Evolutionary conservation across 2,113 vertebrate species (phyloP).

Genomic region (Dendrocopos noguchii): DNA sequence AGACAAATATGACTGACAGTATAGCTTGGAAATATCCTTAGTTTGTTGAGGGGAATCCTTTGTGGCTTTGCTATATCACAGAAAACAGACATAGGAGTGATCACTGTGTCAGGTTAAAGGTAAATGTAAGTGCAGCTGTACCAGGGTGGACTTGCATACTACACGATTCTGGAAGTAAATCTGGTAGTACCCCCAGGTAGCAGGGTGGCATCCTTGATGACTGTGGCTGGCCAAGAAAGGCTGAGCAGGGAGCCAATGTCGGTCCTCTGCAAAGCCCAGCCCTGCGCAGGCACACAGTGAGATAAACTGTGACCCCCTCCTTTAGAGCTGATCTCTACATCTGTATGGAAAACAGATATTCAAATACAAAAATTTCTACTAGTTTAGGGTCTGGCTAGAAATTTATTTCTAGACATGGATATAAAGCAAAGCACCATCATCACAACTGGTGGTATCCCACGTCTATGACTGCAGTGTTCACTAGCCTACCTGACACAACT

Average conservation of each 20-base stretch:
- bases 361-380: neutral
- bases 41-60: neutral
- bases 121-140: neutral
- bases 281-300: neutral
- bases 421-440: neutral
- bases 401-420: neutral
- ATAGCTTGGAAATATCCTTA: neutral
- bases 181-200: neutral
- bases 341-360: neutral
- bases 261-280: neutral
- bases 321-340: neutral
- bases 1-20: neutral
- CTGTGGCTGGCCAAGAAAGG: neutral
- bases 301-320: neutral
- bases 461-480: neutral
- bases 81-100: neutral
- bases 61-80: neutral
- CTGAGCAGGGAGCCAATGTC: rapidly evolving
- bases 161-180: rapidly evolving
- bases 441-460: neutral
- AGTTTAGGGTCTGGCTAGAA: neutral
- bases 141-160: neutral
- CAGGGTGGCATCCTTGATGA: neutral
- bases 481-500: neutral
- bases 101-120: neutral